phyloP scores from a whole-genome alignment of 1,140 invertebrate genomes.

The Tetragonula clypearis region DNA sequence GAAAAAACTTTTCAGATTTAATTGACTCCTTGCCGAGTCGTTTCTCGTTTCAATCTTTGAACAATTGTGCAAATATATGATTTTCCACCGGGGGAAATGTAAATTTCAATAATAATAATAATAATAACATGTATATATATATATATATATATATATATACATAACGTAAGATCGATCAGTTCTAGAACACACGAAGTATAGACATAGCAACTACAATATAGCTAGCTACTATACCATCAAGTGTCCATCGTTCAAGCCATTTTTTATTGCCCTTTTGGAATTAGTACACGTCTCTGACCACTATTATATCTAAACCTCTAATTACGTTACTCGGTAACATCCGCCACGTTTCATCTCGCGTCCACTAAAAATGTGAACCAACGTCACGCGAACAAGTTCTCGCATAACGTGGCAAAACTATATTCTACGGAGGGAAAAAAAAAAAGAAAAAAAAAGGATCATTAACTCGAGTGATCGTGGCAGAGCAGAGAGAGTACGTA shows the following conservation, averaged over 20 bases:
- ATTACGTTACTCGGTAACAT: not conserved
- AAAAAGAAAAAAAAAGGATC: not conserved
- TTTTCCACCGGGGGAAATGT: not conserved
- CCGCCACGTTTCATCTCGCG: not conserved
- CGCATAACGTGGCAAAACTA: not conserved
- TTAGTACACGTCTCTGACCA: not conserved
- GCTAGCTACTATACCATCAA: not conserved
- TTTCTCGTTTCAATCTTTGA: not conserved
- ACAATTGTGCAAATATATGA: not conserved
- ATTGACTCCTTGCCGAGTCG: no score
- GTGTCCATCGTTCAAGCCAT: not conserved
- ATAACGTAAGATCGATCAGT: constrained; percentile 11
- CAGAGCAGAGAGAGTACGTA: constrained; percentile 8
- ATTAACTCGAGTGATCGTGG: constrained; percentile 6
- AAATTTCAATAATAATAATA: not conserved
- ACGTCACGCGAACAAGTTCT: not conserved
- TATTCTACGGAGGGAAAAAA: not conserved
- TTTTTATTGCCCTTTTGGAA: not conserved
- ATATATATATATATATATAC: not conserved
- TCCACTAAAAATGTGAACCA: not conserved
- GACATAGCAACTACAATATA: not conserved
- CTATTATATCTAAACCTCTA: not conserved
- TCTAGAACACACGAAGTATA: constrained; percentile 9
- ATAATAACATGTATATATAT: constrained; percentile 1
- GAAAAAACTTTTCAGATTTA: not conserved